These are phyloP conservation scores for Anoplopoma fimbria DNA, from an alignment of 2,113 vertebrate species.

Conservation along the genomic window DNA sequence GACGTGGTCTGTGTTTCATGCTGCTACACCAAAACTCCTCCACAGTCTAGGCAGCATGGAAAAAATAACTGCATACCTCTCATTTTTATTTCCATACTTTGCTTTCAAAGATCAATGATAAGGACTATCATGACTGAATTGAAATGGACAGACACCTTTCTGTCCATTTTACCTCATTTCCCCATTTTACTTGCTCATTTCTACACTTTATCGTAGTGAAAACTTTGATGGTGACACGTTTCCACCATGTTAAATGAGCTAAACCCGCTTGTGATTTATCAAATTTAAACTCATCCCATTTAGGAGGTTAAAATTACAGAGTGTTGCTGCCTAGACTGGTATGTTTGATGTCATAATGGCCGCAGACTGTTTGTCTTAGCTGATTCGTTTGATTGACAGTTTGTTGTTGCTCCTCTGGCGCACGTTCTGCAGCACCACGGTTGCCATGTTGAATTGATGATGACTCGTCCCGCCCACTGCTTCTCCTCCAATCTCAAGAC, in stretches of 20 bases:
- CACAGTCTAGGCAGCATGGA: slow-evolving; percentile 64
- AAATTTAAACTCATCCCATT: neutral
- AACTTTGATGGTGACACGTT: neutral
- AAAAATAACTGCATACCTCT: neutral
- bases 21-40: slow-evolving; percentile 41
- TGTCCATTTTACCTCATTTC: neutral
- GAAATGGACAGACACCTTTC: neutral
- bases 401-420: slow-evolving; percentile 27
- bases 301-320: neutral
- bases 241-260: neutral
- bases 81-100: slow-evolving; percentile 2
- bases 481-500: slow-evolving; percentile 28
- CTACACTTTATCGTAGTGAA: neutral
- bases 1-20: slow-evolving; percentile 39
- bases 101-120: neutral
- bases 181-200: neutral
- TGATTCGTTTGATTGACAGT: slow-evolving; percentile 41
- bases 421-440: slow-evolving; percentile 38
- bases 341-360: slow-evolving; percentile 33
- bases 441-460: slow-evolving; percentile 64
- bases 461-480: slow-evolving; percentile 24
- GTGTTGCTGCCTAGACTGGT: slow-evolving; percentile 64
- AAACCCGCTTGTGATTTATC: neutral
- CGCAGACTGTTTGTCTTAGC: slow-evolving; percentile 47
- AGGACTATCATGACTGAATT: neutral